A percentile compares a stretch with the other conserved stretches of the same genome.
Conservation (phyloP, 2,113 vertebrate species). For the Cisticola juncidis region DNA sequence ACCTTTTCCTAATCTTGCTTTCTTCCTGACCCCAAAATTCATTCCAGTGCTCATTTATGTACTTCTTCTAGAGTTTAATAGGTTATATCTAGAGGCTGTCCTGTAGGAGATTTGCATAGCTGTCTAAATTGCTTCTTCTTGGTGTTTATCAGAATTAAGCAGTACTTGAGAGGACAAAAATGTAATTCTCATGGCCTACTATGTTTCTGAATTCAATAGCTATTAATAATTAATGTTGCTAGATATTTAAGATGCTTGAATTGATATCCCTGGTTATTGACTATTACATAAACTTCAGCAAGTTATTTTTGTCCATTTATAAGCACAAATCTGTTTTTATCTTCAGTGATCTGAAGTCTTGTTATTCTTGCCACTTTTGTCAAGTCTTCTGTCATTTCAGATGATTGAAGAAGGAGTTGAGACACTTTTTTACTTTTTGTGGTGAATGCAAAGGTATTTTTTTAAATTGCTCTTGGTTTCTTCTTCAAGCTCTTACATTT, state of each 20-base stretch:
- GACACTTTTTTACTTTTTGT: background rate
- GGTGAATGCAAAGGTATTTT: background rate
- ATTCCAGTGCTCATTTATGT: background rate
- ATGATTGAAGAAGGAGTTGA: background rate
- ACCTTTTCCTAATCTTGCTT: background rate
- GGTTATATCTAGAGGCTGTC: background rate
- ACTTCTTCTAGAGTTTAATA: background rate
- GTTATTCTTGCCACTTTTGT: background rate
- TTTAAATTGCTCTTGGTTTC: background rate
- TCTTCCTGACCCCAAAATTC: background rate
- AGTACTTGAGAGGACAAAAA: background rate
- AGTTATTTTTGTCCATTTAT: background rate
- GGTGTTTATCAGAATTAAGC: background rate
- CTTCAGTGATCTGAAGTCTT: background rate
- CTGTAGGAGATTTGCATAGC: background rate
- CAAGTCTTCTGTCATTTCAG: background rate
- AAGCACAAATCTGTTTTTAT: background rate
- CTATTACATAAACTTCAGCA: background rate
- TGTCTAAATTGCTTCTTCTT: background rate
- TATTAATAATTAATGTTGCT: background rate
- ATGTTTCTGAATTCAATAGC: background rate
- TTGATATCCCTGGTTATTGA: background rate
- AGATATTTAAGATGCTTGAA: background rate
- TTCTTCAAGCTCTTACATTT: background rate
- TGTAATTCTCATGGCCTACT: background rate